Evolutionary conservation across 2,113 vertebrate genomes (phyloP).

Genomic region (Cephalopterus ornatus): DNA sequence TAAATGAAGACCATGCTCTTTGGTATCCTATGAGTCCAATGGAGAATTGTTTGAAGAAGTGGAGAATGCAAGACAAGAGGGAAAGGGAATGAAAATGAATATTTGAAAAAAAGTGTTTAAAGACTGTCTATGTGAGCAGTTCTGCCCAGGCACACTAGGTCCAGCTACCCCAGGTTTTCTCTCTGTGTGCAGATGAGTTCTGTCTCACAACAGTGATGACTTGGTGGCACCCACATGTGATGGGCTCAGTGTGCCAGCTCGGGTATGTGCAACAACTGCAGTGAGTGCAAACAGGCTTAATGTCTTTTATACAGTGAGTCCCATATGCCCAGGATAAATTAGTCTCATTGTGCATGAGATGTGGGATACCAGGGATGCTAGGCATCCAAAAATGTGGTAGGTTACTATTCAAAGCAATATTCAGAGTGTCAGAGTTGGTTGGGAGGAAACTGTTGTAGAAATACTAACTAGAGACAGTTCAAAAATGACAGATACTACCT

Average conservation of each 20-base stretch:
- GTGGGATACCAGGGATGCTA: neutral
- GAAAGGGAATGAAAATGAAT: neutral
- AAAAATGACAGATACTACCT: neutral
- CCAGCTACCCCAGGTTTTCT: neutral
- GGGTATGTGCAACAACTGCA: accelerated
- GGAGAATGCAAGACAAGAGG: neutral
- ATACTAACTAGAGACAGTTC: neutral
- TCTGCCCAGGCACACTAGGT: neutral
- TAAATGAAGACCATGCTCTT: neutral
- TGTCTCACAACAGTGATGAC: neutral
- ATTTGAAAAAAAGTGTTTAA: neutral
- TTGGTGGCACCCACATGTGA: neutral
- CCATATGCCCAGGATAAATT: neutral
- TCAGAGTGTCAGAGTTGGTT: neutral
- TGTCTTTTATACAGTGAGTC: neutral
- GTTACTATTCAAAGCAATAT: neutral
- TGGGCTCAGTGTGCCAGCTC: neutral
- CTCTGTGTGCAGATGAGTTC: neutral
- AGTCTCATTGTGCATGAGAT: neutral
- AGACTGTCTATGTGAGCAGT: neutral
- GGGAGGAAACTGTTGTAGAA: neutral
- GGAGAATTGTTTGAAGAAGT: neutral
- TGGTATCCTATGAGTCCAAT: neutral
- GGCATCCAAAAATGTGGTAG: neutral
- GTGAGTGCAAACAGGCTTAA: neutral